Evolutionary conservation across 2,113 vertebrate species (phyloP).

Genomic region (Nothocercus julius): DNA sequence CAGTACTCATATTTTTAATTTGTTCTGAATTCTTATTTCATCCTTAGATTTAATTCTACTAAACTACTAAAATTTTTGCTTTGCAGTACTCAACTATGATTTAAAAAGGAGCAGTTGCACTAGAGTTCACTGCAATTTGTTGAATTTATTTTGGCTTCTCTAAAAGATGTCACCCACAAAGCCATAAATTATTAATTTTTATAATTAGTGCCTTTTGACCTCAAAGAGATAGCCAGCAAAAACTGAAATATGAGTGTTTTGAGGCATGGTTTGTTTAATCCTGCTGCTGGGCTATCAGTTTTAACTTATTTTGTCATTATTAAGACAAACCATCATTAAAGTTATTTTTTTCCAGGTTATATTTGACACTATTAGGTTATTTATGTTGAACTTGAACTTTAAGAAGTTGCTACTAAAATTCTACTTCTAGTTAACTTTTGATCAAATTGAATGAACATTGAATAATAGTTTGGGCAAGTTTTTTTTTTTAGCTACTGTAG

Average conservation of each 20-base stretch:
- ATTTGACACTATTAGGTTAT: background rate
- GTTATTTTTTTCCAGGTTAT: background rate
- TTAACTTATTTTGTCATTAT: background rate
- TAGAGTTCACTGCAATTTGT: background rate
- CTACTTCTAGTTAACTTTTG: background rate
- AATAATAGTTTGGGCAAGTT: background rate
- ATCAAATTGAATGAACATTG: background rate
- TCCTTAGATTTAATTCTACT: background rate
- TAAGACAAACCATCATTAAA: background rate
- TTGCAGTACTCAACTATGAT: background rate
- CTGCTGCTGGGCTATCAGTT: background rate
- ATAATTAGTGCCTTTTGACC: background rate
- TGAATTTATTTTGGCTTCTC: background rate
- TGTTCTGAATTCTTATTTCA: background rate
- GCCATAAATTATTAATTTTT: background rate
- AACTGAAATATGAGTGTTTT: background rate
- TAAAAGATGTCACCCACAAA: background rate
- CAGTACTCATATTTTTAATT: background rate
- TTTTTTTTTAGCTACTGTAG: background rate
- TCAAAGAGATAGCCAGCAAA: background rate
- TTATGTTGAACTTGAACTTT: background rate
- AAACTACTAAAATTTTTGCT: background rate
- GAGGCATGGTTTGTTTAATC: background rate
- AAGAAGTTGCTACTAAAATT: background rate
- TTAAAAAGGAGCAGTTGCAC: background rate